phyloP scores from a whole-genome alignment of 2,888 invertebrate species.

The Platycheirus rosarum region DNA sequence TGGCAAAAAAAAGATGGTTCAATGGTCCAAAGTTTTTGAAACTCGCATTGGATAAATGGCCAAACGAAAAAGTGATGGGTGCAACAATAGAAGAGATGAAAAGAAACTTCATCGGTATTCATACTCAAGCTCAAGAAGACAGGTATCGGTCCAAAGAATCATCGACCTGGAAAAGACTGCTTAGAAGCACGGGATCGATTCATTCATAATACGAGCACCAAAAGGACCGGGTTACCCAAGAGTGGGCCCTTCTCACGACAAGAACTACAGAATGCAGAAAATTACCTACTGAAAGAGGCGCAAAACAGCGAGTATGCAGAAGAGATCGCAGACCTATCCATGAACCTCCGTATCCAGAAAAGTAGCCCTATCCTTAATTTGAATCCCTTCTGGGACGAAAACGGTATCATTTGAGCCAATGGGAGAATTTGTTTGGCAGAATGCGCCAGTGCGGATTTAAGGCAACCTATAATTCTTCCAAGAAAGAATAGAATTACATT shows the following conservation, averaged over 20 bases:
- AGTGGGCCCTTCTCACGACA: neutral
- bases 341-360: neutral
- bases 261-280: neutral
- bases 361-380: neutral
- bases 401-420: neutral
- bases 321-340: conserved; percentile 1
- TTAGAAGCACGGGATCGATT: neutral
- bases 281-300: neutral
- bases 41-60: neutral
- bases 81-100: conserved; percentile 2
- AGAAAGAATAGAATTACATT: conserved; percentile 4
- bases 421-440: neutral
- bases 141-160: neutral
- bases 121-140: neutral
- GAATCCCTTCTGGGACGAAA: conserved; percentile 4
- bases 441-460: neutral
- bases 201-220: neutral
- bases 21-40: conserved; percentile 11
- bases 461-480: conserved; percentile 19
- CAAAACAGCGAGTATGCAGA: neutral
- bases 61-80: neutral
- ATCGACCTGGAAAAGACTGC: neutral
- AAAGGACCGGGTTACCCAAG: neutral
- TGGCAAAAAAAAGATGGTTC: conserved; percentile 15
- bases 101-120: neutral